Evolutionary conservation across 2,888 invertebrate species (phyloP), one percentile per base, ranked within the genome.

Genomic region (Orchesella flavescens): DNA sequence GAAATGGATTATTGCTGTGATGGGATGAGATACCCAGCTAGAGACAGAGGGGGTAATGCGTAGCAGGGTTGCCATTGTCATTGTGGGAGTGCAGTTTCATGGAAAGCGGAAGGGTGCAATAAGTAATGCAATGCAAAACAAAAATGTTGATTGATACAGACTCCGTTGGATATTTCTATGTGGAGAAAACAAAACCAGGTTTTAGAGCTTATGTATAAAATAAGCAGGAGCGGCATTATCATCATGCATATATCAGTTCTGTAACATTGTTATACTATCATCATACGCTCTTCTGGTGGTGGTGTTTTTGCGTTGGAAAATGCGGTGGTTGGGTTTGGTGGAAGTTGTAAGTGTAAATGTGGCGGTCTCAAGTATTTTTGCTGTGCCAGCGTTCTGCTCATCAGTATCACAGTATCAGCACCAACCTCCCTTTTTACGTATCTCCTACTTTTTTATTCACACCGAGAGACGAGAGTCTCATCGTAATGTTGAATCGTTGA

Each of bases 361-460:
- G 63, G 24, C 23, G 61, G 13, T 19, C 17, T 10, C 17, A 57
- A 49, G 13, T 43, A 43, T 65, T 66, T 43, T n/a, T 66, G 21
- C 15, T 44, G 43, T 44, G 46, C 46, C 24, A 46, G 43, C 43
- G 53, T 69, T 69, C 55, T 55, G 19, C 34, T 24, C 17, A n/a
- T 10, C 55, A 46, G 65, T 43, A 21, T 43, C 19, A 68, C 19
- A 19, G 23, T 19, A 21, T 23, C n/a, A n/a, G n/a, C n/a, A n/a
- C n/a, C n/a, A n/a, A n/a, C 4, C 43, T 17, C 23, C 24, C 49
- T 59, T 57, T 59, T 43, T 73, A 43, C 53, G 46, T 59, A 73
- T 73, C 73, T 44, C 23, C 61, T 61, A 24, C n/a, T 15, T 61
- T 66, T 44, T 59, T 73, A 46, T 73, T 61, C 61, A 59, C 61